Conservation (phyloP, 2,797 vertebrate genomes). For the Vireo griseus region DNA sequence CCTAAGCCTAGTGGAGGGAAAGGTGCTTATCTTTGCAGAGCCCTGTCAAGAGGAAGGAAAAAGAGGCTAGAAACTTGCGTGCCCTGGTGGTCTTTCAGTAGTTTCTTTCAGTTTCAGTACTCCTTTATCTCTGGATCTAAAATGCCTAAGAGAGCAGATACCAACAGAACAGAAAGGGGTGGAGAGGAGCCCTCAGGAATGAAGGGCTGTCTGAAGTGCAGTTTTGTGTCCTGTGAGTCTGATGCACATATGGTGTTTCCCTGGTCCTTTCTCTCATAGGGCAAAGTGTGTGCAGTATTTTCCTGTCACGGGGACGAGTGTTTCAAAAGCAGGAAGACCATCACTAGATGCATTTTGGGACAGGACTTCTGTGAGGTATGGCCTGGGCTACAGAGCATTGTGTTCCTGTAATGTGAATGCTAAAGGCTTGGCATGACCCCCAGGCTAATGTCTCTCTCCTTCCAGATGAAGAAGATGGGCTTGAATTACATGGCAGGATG, state of each 20-base stretch:
- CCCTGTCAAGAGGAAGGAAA: not conserved
- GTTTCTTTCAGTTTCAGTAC: not conserved
- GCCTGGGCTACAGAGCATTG: not conserved
- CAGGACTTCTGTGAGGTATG: conserved; percentile 79
- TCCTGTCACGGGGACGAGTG: conserved; percentile 69
- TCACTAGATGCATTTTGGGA: conserved; percentile 16
- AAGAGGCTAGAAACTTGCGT: not conserved
- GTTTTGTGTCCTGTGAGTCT: not conserved
- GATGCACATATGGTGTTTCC: not conserved
- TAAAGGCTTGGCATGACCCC: not conserved
- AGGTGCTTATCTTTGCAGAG: not conserved
- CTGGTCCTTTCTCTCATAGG: conserved; percentile 52
- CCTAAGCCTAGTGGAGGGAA: not conserved
- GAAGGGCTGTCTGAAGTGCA: not conserved
- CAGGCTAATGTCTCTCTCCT: not conserved
- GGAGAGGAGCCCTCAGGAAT: not conserved
- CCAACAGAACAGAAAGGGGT: not conserved
- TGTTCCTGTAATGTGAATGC: rapidly evolving
- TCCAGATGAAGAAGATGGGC: conserved; percentile 77
- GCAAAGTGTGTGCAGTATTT: conserved; percentile 75
- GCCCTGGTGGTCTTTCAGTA: not conserved
- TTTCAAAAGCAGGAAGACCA: conserved; percentile 58
- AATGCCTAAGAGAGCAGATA: not conserved
- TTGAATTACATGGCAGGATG: conserved; percentile 73
- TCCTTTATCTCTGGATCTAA: not conserved